Base-by-base conservation (phyloP, 2,888 invertebrate genomes). In the Dysmachus trigonus region DNA sequence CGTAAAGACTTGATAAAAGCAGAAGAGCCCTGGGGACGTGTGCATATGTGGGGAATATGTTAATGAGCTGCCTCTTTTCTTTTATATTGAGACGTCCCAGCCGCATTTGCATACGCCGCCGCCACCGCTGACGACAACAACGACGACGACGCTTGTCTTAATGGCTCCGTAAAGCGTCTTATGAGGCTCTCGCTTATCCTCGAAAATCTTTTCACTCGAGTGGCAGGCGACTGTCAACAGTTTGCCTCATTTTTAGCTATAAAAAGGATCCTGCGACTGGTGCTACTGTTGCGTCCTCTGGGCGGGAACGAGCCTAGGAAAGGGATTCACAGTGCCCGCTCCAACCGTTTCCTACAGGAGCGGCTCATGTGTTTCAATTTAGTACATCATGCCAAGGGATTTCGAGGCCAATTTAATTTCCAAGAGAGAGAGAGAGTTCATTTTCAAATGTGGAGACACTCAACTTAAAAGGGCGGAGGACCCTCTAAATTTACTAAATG, bases 1-100 rank as follows among this genome's bases (percentile, higher is more conserved):
- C 31, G 73, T 33, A 73, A 73, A 73, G 73, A 73, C 73, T 73
- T 31, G 73, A 73, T 73, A 73, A 73, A 73, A 73, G 73, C 33
- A 35, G 6, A 10, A 73, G 35, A 31, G 31, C n/a, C 18, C 13
- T 7, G n/a, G 18, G 27, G 18, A 35, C n/a, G n/a, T 31, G 22
- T 35, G 31, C 73, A 73, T 73, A 73, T 35, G 27, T 73, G 73
- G 35, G 18, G 73, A 73, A 73, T 73, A 73, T 73, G 73, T 73
- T 73, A 73, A 73, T 73, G 33, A 73, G 27, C 18, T n/a, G n/a
- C 33, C 62, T 47, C 38, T 33, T 31, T 73, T 73, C 73, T 73
- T 53, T 73, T 73, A 73, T 73, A 73, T 73, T 73, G 73, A 73
- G 73, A 18, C 73, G 73, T 73, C 73, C 31, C 15, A 33, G 73